Percentiles rank a stretch among this genome's conserved stretches.
Evolutionary conservation across 2,113 vertebrate species (phyloP).

Genomic region (Chlorodrepanis virens): DNA sequence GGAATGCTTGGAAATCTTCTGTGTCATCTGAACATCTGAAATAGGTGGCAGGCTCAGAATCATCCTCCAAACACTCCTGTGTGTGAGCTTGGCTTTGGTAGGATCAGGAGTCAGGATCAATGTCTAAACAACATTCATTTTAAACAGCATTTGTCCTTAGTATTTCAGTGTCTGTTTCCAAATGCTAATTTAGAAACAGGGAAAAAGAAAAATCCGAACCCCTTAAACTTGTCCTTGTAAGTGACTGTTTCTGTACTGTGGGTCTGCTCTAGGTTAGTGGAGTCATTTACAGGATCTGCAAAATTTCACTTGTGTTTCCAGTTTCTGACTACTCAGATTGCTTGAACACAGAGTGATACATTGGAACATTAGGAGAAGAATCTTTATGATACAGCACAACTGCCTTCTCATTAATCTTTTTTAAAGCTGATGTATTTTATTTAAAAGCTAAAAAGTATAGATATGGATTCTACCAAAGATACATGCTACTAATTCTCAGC

Average conservation of each 20-base stretch:
- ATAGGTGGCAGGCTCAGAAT: neutral
- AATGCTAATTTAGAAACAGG: neutral
- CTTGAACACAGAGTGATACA: slow-evolving; percentile 54
- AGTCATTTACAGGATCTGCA: slow-evolving; percentile 8
- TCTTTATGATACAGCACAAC: slow-evolving; percentile 77
- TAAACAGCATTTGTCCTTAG: neutral
- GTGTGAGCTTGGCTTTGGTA: neutral
- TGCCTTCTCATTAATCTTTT: slow-evolving; percentile 72
- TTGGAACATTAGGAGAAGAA: slow-evolving; percentile 56
- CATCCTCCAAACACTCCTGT: neutral
- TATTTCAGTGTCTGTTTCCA: neutral
- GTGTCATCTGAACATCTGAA: neutral
- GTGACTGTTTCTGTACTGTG: neutral
- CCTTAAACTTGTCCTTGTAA: neutral
- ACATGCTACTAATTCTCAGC: slow-evolving; percentile 75
- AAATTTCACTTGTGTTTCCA: neutral
- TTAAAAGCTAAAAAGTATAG: slow-evolving; percentile 71
- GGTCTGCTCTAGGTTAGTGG: slow-evolving; percentile 28
- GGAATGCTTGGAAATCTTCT: neutral
- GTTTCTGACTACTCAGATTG: slow-evolving; percentile 42
- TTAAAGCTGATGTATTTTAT: slow-evolving; percentile 67
- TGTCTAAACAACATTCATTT: neutral
- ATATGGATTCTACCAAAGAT: slow-evolving; percentile 88
- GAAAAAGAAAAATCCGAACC: neutral
- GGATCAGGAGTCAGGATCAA: neutral